Evolutionary conservation across 37 sponge, comb jelly and placozoan genomes (phyloP), one percentile per base, ranked within the genome.

Genomic region (Spongilla lacustris): DNA sequence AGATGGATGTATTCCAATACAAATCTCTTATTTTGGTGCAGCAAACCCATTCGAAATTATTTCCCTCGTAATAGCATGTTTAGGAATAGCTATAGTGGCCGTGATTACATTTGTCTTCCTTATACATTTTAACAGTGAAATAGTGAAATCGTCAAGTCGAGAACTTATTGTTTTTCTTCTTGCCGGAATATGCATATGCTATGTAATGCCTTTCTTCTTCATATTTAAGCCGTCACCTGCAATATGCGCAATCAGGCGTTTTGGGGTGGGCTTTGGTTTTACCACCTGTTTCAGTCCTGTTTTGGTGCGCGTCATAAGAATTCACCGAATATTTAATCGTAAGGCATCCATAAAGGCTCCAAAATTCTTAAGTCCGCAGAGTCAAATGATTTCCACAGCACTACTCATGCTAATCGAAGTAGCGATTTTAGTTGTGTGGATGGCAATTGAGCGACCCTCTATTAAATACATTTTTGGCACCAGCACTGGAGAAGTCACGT

Each of bases 101-200:
- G 71, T 85, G 0, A 77, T 75, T 8, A 76, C 85, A 0, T 3
- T 6, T 41, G 66, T 88, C 26, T 94, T 88, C 12, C 31, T 85
- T 37, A 66, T 77, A 3, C 58, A 70, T 10, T 66, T 69, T 29
- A 85, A 91, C 2, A 74, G 79, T 67, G 22, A 10, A 26, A 49
- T 90, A 27, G 81, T 93, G 66, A 92, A 90, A 67, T 89, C 88
- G 0, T 87, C 93, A 68, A 93, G 93, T 77, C 29, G 96, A 71
- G 96, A 95, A 83, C 85, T 93, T 0, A 90, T 85, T 58, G 29
- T 73, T 3, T 22, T 89, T 1, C 67, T 95, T 30, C 75, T 95
- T 34, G 21, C n/a, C 67, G 93, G 93, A 6, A 31, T 93, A 12
- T 8, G 77, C 11, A 36, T 93, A 3, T 87, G 87, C 32, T 92